These are phyloP conservation scores for Platynereis dumerilii DNA, from an alignment of 2,888 invertebrate species.

Conservation along the genomic window DNA sequence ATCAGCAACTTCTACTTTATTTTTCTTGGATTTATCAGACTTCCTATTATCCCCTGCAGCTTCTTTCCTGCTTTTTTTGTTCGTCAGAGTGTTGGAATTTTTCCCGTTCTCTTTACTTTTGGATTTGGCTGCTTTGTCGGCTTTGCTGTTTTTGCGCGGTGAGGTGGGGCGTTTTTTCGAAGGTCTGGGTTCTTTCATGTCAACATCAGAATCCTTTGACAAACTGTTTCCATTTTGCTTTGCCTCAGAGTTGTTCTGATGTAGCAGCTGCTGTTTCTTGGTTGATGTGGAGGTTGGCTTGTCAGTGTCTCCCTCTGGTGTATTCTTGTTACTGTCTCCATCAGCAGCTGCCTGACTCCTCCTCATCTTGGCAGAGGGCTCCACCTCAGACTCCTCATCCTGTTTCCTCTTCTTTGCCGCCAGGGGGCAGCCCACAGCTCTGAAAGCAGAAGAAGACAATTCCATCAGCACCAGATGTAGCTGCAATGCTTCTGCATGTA, in stretches of 20 bases:
- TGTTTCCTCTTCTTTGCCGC: slow-evolving; percentile 51
- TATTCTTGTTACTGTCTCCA: background rate
- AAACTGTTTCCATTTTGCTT: slow-evolving; percentile 2
- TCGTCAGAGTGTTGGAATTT: background rate
- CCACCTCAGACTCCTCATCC: slow-evolving; percentile 34
- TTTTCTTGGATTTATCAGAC: slow-evolving; percentile 7
- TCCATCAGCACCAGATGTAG: background rate
- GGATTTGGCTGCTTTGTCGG: slow-evolving; percentile 5
- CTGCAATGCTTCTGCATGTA: background rate
- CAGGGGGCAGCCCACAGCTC: slow-evolving; percentile 47
- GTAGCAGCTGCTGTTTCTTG: background rate
- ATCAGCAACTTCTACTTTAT: slow-evolving; percentile 20
- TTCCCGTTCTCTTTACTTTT: slow-evolving; percentile 12
- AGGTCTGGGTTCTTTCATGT: slow-evolving; percentile 15
- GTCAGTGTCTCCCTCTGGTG: slow-evolving; percentile 5
- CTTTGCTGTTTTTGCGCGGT: slow-evolving; percentile 19
- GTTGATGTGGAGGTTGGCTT: background rate
- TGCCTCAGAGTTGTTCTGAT: background rate
- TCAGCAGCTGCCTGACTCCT: slow-evolving; percentile 10
- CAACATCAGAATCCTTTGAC: slow-evolving; percentile 8
- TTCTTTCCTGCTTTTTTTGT: slow-evolving; percentile 1
- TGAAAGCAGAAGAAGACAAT: slow-evolving; percentile 34
- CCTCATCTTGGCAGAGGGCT: slow-evolving; percentile 22
- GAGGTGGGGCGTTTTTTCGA: slow-evolving; percentile 11
- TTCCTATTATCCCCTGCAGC: background rate